Percentiles rank a stretch among this genome's conserved stretches.
Evolutionary conservation across 2,888 invertebrate genomes (phyloP).

Genomic region (Danaus chrysippus): DNA sequence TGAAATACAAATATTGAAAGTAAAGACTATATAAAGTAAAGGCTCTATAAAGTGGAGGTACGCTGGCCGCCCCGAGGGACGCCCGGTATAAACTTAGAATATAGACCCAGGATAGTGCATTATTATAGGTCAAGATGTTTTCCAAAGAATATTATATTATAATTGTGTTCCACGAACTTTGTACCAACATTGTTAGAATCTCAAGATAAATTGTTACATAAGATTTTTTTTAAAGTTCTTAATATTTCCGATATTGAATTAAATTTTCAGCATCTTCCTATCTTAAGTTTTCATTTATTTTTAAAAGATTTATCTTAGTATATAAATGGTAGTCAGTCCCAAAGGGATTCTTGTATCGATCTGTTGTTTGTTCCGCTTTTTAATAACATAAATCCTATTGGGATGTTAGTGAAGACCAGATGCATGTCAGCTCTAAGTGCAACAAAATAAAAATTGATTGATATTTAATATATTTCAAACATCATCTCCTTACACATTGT

Average conservation of each 20-base stretch:
- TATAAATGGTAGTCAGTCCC: conserved; percentile 1
- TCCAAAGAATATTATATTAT: neutral
- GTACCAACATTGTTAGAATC: no score
- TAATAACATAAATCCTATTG: no score
- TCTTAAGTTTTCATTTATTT: no score
- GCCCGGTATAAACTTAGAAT: neutral
- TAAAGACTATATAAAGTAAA: conserved; percentile 3
- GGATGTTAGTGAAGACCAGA: no score
- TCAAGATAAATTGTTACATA: no score
- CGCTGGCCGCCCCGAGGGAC: neutral
- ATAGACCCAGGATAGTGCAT: conserved; percentile 2
- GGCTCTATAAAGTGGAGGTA: neutral
- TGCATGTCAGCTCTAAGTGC: no score
- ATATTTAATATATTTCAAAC: no score
- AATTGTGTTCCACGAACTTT: neutral
- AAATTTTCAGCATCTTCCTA: no score
- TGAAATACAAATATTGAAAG: conserved; percentile 7
- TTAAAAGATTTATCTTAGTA: neutral
- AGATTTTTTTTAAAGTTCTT: no score
- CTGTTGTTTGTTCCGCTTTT: neutral
- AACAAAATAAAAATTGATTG: no score
- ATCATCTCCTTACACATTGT: no score
- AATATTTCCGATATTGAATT: neutral
- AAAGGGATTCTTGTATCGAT: neutral
- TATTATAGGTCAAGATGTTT: conserved; percentile 4